Percentiles rank a stretch among this genome's conserved stretches.
These are phyloP conservation scores for Scophthalmus maximus DNA, from an alignment of 2,113 vertebrate species.

Conservation along the genomic window DNA sequence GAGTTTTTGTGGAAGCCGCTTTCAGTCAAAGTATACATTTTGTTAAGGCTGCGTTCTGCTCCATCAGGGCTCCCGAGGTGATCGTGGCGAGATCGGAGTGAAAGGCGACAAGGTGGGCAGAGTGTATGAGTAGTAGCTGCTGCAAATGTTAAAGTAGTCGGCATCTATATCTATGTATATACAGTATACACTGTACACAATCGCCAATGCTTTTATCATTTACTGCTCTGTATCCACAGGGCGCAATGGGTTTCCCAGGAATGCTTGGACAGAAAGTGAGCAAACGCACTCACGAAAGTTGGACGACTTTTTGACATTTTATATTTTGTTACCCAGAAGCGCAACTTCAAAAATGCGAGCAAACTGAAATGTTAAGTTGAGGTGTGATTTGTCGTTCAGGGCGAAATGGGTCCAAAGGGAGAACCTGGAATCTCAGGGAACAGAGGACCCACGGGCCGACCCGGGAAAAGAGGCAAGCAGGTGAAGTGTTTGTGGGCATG, in stretches of 20 bases:
- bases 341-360: not conserved
- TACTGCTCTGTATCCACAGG: slow-evolving; percentile 81
- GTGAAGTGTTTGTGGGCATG: slow-evolving; percentile 72
- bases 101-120: slow-evolving; percentile 93
- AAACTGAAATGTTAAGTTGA: not conserved
- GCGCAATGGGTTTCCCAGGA: slow-evolving; percentile 92
- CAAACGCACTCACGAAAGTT: slow-evolving; percentile 13
- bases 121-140: not conserved
- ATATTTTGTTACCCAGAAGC: not conserved
- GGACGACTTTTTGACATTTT: not conserved
- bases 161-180: not conserved
- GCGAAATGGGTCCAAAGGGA: slow-evolving; percentile 98
- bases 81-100: slow-evolving; percentile 87
- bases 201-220: not conserved
- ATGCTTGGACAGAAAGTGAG: slow-evolving; percentile 98
- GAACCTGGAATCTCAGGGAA: slow-evolving; percentile 91
- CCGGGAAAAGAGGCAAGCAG: slow-evolving; percentile 97
- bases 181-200: not conserved
- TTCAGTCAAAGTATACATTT: not conserved
- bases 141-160: not conserved
- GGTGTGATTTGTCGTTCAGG: slow-evolving; percentile 79
- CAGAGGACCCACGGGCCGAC: slow-evolving; percentile 95
- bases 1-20: not conserved
- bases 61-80: slow-evolving; percentile 90
- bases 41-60: slow-evolving; percentile 38